These are phyloP conservation scores for Pangasius macronema DNA, from an alignment of 2,797 vertebrate species.

Conservation along the genomic window DNA sequence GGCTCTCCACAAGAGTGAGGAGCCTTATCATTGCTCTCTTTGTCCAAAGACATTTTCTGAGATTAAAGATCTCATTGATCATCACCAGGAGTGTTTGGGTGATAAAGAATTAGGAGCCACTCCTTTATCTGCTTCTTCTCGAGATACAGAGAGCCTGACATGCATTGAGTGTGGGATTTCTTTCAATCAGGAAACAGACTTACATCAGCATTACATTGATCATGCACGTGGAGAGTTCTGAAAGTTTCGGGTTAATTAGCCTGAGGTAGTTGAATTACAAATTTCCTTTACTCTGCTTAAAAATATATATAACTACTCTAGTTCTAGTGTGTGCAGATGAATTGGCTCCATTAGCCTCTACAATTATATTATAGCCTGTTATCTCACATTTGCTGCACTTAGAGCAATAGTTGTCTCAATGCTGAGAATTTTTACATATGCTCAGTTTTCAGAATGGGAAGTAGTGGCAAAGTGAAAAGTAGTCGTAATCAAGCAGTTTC, in stretches of 20 bases:
- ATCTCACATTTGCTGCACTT: background rate
- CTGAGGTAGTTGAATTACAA: background rate
- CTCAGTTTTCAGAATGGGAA: background rate
- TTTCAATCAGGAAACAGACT: conserved; percentile 67
- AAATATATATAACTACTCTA: background rate
- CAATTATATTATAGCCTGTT: background rate
- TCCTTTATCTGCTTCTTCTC: conserved; percentile 48
- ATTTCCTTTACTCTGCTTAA: background rate
- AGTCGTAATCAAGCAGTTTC: background rate
- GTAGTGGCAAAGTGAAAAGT: background rate
- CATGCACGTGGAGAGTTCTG: conserved; percentile 59
- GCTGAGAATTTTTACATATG: background rate
- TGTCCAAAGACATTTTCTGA: conserved; percentile 71
- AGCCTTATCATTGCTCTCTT: conserved; percentile 68
- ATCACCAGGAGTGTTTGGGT: conserved; percentile 73
- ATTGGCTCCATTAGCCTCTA: background rate
- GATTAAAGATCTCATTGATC: conserved; percentile 71
- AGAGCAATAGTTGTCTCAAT: background rate
- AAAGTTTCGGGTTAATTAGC: conserved; percentile 8
- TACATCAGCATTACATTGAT: conserved; percentile 74
- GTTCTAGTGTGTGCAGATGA: background rate
- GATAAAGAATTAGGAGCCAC: conserved; percentile 52
- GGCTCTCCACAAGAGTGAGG: conserved; percentile 59
- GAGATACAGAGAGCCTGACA: conserved; percentile 60
- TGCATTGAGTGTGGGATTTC: conserved; percentile 75